These are phyloP conservation scores for Enteromius radiatus DNA, from an alignment of 2,797 vertebrate species.

Conservation along the genomic window DNA sequence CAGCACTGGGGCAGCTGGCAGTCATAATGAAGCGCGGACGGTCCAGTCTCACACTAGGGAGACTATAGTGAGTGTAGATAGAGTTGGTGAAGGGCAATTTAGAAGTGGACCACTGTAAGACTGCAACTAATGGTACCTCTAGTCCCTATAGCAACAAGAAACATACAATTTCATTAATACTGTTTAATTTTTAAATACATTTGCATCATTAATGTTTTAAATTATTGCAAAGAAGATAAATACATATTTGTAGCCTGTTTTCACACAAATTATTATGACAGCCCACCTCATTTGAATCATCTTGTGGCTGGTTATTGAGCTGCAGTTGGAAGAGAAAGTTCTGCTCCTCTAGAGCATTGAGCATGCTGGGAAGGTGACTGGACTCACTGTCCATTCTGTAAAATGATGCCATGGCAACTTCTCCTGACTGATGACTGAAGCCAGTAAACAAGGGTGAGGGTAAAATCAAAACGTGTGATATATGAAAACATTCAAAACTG, in stretches of 20 bases:
- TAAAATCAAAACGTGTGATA: neutral
- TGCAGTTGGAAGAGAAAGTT: slow-evolving; percentile 93
- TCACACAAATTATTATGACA: neutral
- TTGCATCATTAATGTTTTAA: neutral
- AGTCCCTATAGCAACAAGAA: slow-evolving; percentile 78
- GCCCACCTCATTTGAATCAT: slow-evolving; percentile 84
- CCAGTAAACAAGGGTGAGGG: neutral
- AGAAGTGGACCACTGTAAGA: slow-evolving; percentile 91
- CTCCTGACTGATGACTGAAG: slow-evolving; percentile 89
- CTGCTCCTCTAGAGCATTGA: slow-evolving; percentile 90
- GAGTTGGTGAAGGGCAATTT: slow-evolving; percentile 92
- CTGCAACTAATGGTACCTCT: slow-evolving; percentile 90
- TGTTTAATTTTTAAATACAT: neutral
- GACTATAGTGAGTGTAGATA: slow-evolving; percentile 93
- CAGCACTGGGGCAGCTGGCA: slow-evolving; percentile 85
- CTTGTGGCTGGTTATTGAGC: slow-evolving; percentile 82
- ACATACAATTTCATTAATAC: neutral
- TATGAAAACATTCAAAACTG: neutral
- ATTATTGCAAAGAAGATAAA: neutral
- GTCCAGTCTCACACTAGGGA: slow-evolving; percentile 90
- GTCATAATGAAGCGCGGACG: slow-evolving; percentile 90
- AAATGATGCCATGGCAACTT: slow-evolving; percentile 90
- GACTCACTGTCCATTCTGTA: slow-evolving; percentile 83
- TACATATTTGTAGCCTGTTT: neutral
- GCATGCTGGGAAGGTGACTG: slow-evolving; percentile 84